phyloP scores from a whole-genome alignment of 2,797 vertebrate species.

The Pitangus sulphuratus region DNA sequence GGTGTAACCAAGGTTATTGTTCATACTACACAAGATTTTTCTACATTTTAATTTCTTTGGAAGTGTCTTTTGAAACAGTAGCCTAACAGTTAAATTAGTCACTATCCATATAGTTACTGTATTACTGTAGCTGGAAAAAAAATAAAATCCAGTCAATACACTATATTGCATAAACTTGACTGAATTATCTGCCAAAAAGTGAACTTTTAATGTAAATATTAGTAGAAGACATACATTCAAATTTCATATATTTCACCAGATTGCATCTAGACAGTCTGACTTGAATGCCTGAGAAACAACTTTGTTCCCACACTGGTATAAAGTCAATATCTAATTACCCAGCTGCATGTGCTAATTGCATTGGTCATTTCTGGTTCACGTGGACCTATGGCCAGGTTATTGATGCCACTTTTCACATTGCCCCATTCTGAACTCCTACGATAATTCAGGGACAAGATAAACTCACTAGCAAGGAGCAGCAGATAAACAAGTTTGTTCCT shows the following conservation, averaged over 20 bases:
- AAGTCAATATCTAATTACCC: background rate
- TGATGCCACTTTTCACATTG: background rate
- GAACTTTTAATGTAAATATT: background rate
- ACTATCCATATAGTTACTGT: background rate
- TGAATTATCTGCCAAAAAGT: background rate
- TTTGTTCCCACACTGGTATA: background rate
- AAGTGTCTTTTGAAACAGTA: background rate
- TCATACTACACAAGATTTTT: background rate
- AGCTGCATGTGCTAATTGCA: background rate
- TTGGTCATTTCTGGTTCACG: background rate
- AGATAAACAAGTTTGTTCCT: background rate
- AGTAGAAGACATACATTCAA: background rate
- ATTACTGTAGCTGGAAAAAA: background rate
- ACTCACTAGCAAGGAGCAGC: background rate
- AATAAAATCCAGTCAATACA: background rate
- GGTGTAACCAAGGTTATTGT: background rate
- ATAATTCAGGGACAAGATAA: background rate
- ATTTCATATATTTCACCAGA: background rate
- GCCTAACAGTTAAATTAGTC: background rate
- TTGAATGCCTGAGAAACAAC: background rate
- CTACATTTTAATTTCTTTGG: background rate
- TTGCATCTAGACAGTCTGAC: background rate
- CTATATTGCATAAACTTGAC: background rate
- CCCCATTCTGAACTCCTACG: background rate
- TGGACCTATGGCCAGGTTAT: background rate